Base-by-base conservation (phyloP, 2,113 vertebrate genomes). In the Eleginops maclovinus region DNA sequence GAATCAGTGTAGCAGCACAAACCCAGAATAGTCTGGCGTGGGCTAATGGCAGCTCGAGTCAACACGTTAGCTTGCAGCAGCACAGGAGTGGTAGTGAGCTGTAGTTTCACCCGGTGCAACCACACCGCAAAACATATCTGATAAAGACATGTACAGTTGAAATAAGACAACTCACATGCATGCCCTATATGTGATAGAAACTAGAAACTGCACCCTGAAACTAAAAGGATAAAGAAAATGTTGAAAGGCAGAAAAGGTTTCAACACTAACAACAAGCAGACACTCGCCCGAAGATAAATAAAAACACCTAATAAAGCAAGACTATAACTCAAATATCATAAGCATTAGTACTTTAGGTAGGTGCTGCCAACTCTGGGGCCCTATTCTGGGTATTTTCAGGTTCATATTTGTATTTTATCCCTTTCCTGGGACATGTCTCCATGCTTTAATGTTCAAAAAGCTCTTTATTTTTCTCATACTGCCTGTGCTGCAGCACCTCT, bases 21-120 rank as follows among this genome's bases (percentile, higher is more conserved):
- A 81, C 87, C 86, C 84, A 92, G 87, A 89, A 93, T 92, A 92
- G 91, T 72, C 69, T 77, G 60, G 89, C 84, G 84, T 90, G 90
- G 88, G 88, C 84, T 86, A 90, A 89, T 88, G 81, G 87, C 84
- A 91, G 75, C 68, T 87, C 81, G 76, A 88, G 88, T 90, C 82
- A 89, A 88, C 79, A 87, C 26, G 74, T 81, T 86, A 87, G 83
- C 83, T 87, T 87, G 81, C 79, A 79, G 89, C 81, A 78, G 89
- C 79, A 83, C 60, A 85, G 47, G 73, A 87, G 82, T 69, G 77
- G 65, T 44, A 61, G 28, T 72, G 75, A 54, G 50, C 61, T 87
- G 58, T 58, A 76, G 49, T 72, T 88, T 89, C 73, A 67, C 17
- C 59, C 14, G 36, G 41, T 9, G 24, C 14, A 60, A 64, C 15